Percentiles rank a stretch among this genome's conserved stretches.
Conservation (phyloP, 1,140 invertebrate genomes). For the Drosophila simulans region DNA sequence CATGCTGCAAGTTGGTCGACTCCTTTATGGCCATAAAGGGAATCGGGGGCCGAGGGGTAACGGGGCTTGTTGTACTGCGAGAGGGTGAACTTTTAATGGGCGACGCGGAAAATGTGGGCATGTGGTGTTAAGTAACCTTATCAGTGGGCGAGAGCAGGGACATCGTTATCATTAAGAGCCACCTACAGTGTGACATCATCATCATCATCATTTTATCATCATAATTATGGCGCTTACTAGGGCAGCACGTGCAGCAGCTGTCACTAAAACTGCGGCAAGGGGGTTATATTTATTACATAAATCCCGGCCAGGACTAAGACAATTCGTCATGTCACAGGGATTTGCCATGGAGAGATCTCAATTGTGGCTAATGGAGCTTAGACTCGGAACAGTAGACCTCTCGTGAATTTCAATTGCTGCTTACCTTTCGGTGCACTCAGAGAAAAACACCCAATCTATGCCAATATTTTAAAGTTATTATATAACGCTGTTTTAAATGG, state of each 20-base stretch:
- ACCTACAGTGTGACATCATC: constrained; percentile 54
- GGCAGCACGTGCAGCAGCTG: constrained; percentile 66
- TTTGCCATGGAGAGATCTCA: constrained; percentile 55
- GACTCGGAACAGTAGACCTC: constrained; percentile 44
- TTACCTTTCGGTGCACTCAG: constrained; percentile 35
- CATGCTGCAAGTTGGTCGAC: constrained; percentile 57
- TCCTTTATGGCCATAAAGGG: constrained; percentile 76
- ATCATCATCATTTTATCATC: constrained; percentile 80
- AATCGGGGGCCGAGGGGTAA: not conserved
- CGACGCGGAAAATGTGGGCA: constrained; percentile 69
- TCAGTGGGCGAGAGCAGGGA: constrained; percentile 35
- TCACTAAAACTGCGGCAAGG: constrained; percentile 9
- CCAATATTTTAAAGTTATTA: too few relatives aligned
- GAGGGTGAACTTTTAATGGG: constrained; percentile 61
- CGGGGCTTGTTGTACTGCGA: not conserved
- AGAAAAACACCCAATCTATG: too few relatives aligned
- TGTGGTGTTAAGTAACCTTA: constrained; percentile 79
- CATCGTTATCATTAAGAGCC: constrained; percentile 58
- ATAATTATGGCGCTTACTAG: constrained; percentile 76
- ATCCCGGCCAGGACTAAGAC: constrained; percentile 56
- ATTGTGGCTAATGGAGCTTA: constrained; percentile 67
- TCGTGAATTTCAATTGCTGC: constrained; percentile 77
- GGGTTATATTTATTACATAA: constrained; percentile 30
- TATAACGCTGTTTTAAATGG: not conserved
- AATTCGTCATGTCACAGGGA: constrained; percentile 76